Base-by-base conservation (phyloP, 2,888 invertebrate species). In the Platycheirus rosarum region DNA sequence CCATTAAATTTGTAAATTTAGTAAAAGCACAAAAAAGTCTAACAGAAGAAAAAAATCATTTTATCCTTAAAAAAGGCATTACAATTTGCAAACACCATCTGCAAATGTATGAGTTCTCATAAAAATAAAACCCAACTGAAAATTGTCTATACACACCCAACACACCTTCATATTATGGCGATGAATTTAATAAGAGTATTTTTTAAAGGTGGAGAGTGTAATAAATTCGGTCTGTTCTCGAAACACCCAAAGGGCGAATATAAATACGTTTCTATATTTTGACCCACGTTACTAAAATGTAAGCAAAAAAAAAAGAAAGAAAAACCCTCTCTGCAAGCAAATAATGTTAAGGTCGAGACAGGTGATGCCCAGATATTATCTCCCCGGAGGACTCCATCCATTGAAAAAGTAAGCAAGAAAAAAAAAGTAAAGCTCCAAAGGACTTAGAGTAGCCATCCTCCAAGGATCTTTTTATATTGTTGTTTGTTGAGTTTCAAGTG, bases 171-270 rank as follows among this genome's bases (percentile, higher is more conserved):
- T 57, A 57, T 57, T 77, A 49, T 48, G 48, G 48, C 73, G 53
- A 70, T 70, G 79, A 80, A 80, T 80, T 80, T 80, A 75, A 75
- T 75, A 80, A 75, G 69, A 70, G 55, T 75, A 65, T 63, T 75
- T 60, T 60, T 13, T 51, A 37, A 69, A 70, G 69, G 69, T 65
- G 69, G 46, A 16, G 48, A 62, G 68, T 62, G 49, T 69, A 69
- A 79, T 79, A 79, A 79, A 75, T 75, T 80, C 68, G 16, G 57
- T 63, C 65, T 70, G 79, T 65, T 68, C 26, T 75, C 69, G 42
- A 42, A 26, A 37, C 68, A 49, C 37, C 78, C 35, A 53, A 32
- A 18, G 29, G 51, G 32, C 32, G 37, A 66, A 55, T 35, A 42
- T 42, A 26, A 26, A 26, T 26, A 26, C 26, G 6, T 26, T 4